Evolutionary conservation across 92 coral and sea anemone species (phyloP).

Genomic region (Chrysogorgia sp.): DNA sequence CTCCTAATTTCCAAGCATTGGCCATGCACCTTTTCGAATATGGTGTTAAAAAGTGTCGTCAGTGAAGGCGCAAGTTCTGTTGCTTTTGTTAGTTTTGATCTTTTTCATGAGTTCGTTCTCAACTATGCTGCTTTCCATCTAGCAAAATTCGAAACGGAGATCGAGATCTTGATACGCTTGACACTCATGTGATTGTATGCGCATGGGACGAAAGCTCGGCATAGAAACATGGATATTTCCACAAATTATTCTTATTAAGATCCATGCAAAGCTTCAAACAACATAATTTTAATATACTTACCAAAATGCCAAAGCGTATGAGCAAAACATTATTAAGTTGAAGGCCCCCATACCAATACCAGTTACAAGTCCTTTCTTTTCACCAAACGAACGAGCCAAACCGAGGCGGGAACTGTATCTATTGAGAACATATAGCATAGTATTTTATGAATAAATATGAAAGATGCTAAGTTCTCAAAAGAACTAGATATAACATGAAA

Average conservation of each 20-base stretch:
- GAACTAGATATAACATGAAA: no score
- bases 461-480: no score
- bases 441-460: not conserved
- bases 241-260: no score
- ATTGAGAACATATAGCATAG: not conserved
- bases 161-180: constrained; percentile 32
- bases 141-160: no score
- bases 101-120: constrained; percentile 28
- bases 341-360: constrained; percentile 58
- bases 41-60: constrained; percentile 49
- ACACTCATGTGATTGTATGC: constrained; percentile 54
- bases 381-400: constrained; percentile 48
- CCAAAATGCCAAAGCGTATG: constrained; percentile 63
- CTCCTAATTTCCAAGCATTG: constrained; percentile 45
- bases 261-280: no score
- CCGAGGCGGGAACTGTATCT: constrained; percentile 51
- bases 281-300: no score
- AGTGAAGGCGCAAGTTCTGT: constrained; percentile 43
- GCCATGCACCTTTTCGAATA: no score
- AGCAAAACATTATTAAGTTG: constrained; percentile 57
- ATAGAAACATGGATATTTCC: not conserved
- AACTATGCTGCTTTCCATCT: no score
- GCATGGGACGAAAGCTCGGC: no score
- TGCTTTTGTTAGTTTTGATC: constrained; percentile 46
- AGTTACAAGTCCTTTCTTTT: constrained; percentile 52